Percentiles rank a stretch among this genome's conserved stretches.
phyloP scores from a whole-genome alignment of 2,888 invertebrate species.

The Agriotes lineatus region DNA sequence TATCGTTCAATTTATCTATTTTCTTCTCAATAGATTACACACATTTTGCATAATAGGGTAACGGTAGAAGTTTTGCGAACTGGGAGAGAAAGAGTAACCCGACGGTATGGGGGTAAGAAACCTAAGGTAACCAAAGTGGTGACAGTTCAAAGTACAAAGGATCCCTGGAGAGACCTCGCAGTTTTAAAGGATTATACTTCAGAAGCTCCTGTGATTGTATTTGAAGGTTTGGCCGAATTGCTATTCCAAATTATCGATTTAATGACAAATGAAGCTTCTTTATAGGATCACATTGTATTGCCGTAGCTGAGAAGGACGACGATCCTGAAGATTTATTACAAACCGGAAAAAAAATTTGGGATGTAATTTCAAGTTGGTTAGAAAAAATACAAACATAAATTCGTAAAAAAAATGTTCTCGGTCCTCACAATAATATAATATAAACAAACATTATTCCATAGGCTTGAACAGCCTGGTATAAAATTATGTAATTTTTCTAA shows the following conservation, averaged over 20 bases:
- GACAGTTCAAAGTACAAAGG: slow-evolving; percentile 25
- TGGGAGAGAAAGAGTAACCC: slow-evolving; percentile 20
- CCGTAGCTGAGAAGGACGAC: neutral
- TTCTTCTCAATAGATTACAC: no score
- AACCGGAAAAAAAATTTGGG: neutral
- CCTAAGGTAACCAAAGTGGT: slow-evolving; percentile 29
- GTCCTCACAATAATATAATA: no score
- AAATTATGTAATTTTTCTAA: no score
- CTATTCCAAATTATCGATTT: no score
- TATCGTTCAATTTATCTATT: no score
- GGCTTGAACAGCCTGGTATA: no score
- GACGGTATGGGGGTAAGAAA: slow-evolving; percentile 26
- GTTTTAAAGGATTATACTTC: slow-evolving; percentile 24
- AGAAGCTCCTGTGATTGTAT: slow-evolving; percentile 25
- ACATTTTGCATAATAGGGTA: slow-evolving; percentile 16
- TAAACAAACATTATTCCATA: no score
- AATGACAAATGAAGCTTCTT: no score
- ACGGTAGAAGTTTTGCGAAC: slow-evolving; percentile 14
- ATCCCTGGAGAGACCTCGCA: slow-evolving; percentile 33
- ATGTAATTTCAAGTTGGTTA: neutral
- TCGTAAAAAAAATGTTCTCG: no score
- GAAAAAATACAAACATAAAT: neutral
- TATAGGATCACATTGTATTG: slow-evolving; percentile 13
- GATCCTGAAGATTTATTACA: neutral
- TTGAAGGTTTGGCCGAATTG: slow-evolving; percentile 17